Conservation (phyloP, 1,140 invertebrate species). For the Luehdorfia chinensis region DNA sequence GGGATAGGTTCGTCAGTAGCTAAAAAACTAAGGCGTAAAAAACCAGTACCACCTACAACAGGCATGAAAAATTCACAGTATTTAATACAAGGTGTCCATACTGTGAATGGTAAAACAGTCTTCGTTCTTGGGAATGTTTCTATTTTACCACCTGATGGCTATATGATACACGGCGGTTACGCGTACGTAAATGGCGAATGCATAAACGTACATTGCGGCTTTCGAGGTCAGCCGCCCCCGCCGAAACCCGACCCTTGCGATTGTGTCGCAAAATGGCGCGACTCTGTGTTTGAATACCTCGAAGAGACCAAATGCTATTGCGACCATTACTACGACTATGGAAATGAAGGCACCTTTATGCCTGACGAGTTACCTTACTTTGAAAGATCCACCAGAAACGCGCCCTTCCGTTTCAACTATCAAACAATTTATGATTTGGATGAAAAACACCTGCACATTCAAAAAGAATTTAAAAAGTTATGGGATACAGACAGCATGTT, state of each 20-base stretch:
- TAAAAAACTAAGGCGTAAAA: slow-evolving; percentile 36
- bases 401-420: slow-evolving; percentile 50
- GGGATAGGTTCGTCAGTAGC: slow-evolving; percentile 31
- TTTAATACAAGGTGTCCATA: slow-evolving; percentile 48
- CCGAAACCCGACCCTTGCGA: slow-evolving; percentile 50
- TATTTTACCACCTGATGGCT: slow-evolving; percentile 43
- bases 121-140: slow-evolving; percentile 46
- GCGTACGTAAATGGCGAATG: slow-evolving; percentile 31
- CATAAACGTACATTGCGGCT: slow-evolving; percentile 57
- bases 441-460: slow-evolving; percentile 39
- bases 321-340: slow-evolving; percentile 55
- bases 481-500: slow-evolving; percentile 62
- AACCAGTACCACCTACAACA: slow-evolving; percentile 43
- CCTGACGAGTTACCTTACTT: slow-evolving; percentile 51
- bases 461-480: slow-evolving; percentile 56
- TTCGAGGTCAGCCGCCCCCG: slow-evolving; percentile 37
- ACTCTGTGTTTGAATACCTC: slow-evolving; percentile 45
- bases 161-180: slow-evolving; percentile 58
- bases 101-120: slow-evolving; percentile 37
- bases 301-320: slow-evolving; percentile 56
- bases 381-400: slow-evolving; percentile 40
- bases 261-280: slow-evolving; percentile 52
- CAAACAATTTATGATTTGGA: slow-evolving; percentile 57
- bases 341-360: slow-evolving; percentile 50
- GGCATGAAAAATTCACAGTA: slow-evolving; percentile 54